phyloP scores from a whole-genome alignment of 2,888 invertebrate genomes.

The Bombylius discolor region DNA sequence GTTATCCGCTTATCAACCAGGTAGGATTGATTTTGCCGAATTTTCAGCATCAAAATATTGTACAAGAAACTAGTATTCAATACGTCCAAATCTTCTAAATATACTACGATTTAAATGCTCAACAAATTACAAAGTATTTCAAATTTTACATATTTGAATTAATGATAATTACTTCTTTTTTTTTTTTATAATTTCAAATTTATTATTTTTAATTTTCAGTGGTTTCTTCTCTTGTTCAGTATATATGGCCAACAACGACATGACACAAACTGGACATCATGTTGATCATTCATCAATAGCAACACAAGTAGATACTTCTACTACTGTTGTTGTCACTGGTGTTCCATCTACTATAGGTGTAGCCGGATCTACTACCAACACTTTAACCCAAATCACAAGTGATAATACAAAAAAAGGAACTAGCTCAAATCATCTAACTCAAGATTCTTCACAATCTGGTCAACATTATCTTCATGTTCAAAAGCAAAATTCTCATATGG shows the following conservation, averaged over 20 bases:
- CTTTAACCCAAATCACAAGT: not conserved
- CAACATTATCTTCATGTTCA: conserved; percentile 3
- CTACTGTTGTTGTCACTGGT: not conserved
- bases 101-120: conserved; percentile 17
- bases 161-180: not conserved
- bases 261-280: conserved; percentile 14
- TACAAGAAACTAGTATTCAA: not conserved
- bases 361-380: not conserved
- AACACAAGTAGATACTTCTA: conserved; percentile 5
- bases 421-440: not conserved
- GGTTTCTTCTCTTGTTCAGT: conserved; percentile 6
- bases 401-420: conserved; percentile 1
- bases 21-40: conserved; percentile 1
- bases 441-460: not conserved
- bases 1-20: too few relatives aligned
- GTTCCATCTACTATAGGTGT: not conserved
- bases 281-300: conserved; percentile 8
- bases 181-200: not conserved
- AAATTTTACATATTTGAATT: not conserved
- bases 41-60: conserved; percentile 1
- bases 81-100: conserved; percentile 7
- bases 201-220: not conserved
- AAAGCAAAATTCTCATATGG: conserved; percentile 4
- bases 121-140: conserved; percentile 14
- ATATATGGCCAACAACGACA: conserved; percentile 12